Evolutionary conservation across 2,888 invertebrate species (phyloP).

Genomic region (Heliconius ismenius): DNA sequence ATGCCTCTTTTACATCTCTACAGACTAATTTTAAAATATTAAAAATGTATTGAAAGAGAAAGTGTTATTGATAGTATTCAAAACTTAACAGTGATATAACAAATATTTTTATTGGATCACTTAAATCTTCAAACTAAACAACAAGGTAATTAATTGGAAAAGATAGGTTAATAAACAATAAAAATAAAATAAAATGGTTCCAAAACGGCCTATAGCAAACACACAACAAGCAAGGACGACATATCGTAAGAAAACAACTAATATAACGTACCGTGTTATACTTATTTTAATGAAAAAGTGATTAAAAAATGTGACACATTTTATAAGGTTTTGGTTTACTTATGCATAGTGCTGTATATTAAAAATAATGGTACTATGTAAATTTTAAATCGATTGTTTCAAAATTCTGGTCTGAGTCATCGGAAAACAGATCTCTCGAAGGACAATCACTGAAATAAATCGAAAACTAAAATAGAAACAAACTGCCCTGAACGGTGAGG

Average conservation of each 20-base stretch:
- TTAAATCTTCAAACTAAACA: slow-evolving; percentile 29
- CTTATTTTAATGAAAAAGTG: slow-evolving; percentile 64
- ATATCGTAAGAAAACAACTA: slow-evolving; percentile 71
- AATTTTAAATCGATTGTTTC: slow-evolving; percentile 57
- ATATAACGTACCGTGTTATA: slow-evolving; percentile 67
- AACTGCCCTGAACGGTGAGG: slow-evolving; percentile 66
- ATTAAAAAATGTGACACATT: slow-evolving; percentile 65
- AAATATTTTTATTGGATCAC: slow-evolving; percentile 22
- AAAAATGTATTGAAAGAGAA: slow-evolving; percentile 33
- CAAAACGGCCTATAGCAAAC: slow-evolving; percentile 82
- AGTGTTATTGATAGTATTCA: slow-evolving; percentile 42
- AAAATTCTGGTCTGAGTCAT: slow-evolving; percentile 68
- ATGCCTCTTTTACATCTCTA: slow-evolving; percentile 36
- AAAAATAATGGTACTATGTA: slow-evolving; percentile 67
- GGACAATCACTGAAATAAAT: slow-evolving; percentile 71
- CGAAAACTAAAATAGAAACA: slow-evolving; percentile 55
- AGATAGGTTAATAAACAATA: slow-evolving; percentile 56
- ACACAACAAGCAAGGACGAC: slow-evolving; percentile 79
- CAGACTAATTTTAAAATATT: slow-evolving; percentile 36
- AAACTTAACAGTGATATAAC: slow-evolving; percentile 57
- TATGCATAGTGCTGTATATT: slow-evolving; percentile 63
- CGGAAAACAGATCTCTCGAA: slow-evolving; percentile 82
- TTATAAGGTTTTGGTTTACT: slow-evolving; percentile 63
- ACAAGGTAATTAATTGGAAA: slow-evolving; percentile 48
- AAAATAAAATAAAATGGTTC: slow-evolving; percentile 70